Evolutionary conservation across 2,113 vertebrate genomes (phyloP), one percentile per base, ranked within the genome.

Genomic region (Piprites chloris): DNA sequence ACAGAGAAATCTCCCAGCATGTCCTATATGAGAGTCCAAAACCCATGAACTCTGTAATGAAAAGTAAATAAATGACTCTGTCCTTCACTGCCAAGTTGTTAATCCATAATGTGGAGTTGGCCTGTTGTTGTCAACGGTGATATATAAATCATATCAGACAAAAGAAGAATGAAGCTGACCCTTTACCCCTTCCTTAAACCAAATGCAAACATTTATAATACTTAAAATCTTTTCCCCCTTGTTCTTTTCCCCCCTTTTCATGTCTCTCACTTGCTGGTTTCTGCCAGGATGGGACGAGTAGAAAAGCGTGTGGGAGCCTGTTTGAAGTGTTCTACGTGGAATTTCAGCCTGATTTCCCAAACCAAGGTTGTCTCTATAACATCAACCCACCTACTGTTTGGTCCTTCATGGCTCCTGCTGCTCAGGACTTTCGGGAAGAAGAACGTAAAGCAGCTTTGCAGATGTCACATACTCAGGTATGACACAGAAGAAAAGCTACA

Each of bases 21-120:
- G 59, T 89, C 77, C 59, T 56, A 62, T 67, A 50, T 53, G 22
- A 79, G 41, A 87, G 71, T 71, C 63, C 72, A 93, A 94, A 96
- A 33, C 46, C 41, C 59, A 44, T 71, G 58, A 87, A 90, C 42
- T 88, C 67, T 75, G 49, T 75, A 92, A 95, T 92, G 87, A 93
- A 93, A 95, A 89, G 41, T 88, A 95, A 95, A 96, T 90, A 94
- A 92, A 92, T 88, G 2, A 74, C 62, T 90, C 76, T 82, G 83
- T 92, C 92, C 95, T 94, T 97, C 85, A 72, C 72, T 87, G 63
- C 47, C 93, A 96, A 93, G 32, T 35, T 71, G 42, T 85, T 94
- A 93, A 93, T 95, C 72, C 75, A 84, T 90, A 90, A 80, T 22
- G 24, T 88, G 35, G 41, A 71, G 59, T 23, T 96, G 79, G 63